A percentile compares a stretch with the other conserved stretches of the same genome.
Evolutionary conservation across 2,797 vertebrate species (phyloP).

Genomic region (Hyperoplus immaculatus): DNA sequence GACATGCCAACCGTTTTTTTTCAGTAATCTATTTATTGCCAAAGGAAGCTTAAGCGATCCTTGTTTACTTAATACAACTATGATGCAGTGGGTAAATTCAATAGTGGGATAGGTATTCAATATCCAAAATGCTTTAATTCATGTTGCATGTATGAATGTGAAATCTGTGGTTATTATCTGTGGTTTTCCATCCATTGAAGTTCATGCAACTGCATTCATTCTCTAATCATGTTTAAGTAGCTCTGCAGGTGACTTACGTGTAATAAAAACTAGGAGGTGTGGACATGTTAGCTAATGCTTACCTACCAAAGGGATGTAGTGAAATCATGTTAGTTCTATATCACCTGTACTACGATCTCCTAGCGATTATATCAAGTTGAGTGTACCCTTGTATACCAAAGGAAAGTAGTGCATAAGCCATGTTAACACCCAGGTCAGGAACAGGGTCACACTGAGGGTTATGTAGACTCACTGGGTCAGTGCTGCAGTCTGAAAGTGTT

Average conservation of each 20-base stretch:
- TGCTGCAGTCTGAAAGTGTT: conserved; percentile 14
- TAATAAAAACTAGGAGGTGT: neutral
- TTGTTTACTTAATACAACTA: neutral
- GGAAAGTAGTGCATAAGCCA: conserved; percentile 8
- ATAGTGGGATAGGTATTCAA: conserved; percentile 1
- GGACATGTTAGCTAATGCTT: neutral
- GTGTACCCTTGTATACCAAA: neutral
- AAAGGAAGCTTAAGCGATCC: neutral
- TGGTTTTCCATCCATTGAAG: neutral
- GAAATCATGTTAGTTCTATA: neutral
- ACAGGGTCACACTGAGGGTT: conserved; percentile 7
- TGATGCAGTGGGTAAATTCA: neutral
- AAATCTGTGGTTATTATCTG: neutral
- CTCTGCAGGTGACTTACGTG: neutral
- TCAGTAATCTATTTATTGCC: neutral
- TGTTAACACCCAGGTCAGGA: conserved; percentile 12
- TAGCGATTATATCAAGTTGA: neutral
- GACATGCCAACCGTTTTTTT: neutral
- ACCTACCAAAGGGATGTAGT: neutral
- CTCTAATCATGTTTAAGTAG: neutral
- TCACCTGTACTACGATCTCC: neutral
- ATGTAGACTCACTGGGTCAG: conserved; percentile 15
- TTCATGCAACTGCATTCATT: neutral
- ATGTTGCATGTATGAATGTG: conserved; percentile 10
- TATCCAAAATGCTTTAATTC: neutral